These are phyloP conservation scores for Cremastinae sp. DNA, from an alignment of 2,888 invertebrate species.

Conservation along the genomic window DNA sequence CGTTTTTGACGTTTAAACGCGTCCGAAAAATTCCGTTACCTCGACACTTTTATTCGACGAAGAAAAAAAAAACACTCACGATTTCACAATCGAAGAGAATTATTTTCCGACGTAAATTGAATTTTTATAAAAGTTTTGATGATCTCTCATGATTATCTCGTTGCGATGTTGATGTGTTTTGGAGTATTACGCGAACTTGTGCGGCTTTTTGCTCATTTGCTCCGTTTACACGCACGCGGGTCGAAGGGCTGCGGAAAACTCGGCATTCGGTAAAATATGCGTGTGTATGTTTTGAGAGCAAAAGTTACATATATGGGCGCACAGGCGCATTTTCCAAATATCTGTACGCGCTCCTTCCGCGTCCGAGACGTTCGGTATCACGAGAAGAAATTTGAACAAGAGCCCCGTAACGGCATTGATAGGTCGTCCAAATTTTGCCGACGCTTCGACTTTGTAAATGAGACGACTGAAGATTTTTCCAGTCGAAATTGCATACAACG, in stretches of 20 bases:
- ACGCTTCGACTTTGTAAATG: background rate
- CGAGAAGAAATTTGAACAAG: no score
- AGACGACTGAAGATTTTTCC: no score
- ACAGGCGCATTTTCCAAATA: no score
- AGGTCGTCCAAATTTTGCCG: no score
- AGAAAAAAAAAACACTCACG: background rate
- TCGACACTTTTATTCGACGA: background rate
- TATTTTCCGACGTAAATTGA: background rate
- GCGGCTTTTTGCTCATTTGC: conserved; percentile 25
- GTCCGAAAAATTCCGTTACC: background rate
- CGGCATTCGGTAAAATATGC: conserved; percentile 45
- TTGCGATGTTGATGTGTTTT: background rate
- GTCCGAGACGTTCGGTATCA: no score
- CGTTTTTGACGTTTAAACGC: conserved; percentile 19
- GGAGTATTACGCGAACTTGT: background rate
- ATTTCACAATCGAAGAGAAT: background rate
- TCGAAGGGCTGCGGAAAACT: conserved; percentile 42
- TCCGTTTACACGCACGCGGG: conserved; percentile 13
- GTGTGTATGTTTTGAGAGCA: conserved; percentile 16
- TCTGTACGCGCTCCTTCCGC: no score
- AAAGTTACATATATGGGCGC: background rate
- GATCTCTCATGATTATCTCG: background rate
- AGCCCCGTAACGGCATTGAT: no score
- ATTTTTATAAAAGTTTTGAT: background rate
- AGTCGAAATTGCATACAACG: no score